Evolutionary conservation across 2,888 invertebrate genomes (phyloP), one percentile per base, ranked within the genome.

Genomic region (Ormyrus pomaceus): DNA sequence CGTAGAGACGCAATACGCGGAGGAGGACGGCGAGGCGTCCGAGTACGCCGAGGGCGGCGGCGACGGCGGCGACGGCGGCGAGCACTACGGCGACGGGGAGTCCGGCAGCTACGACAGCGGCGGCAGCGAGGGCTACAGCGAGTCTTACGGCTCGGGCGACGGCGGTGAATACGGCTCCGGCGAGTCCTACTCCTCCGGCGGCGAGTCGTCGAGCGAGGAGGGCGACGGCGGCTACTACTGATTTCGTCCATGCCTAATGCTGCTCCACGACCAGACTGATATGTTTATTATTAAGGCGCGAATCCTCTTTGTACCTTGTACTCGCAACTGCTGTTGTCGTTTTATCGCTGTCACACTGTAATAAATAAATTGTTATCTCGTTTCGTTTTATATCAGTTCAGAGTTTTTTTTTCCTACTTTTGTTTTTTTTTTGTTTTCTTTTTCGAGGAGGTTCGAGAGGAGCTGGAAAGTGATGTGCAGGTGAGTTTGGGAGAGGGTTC

Each of bases 101-200:
- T 82, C 83, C 53, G 84, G 86, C 77, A 86, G 85, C 84, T 87
- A 89, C 77, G 83, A 83, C 64, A 82, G 84, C 81, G 85, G 83
- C 51, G 85, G 82, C 70, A 85, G 84, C 10, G 84, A 80, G 5
- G 88, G 85, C 9, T 87, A 85, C 19, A 85, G 82, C 53, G 86
- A 86, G 34, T 87, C 88, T 53, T 88, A 88, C 75, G 82, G 84
- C 5, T 83, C 82, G n/a, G 85, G 76, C 53, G 84, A 83, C 8
- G 86, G 83, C 6, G 85, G 68, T 6, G 82, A 55, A n/a, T 53
- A 65, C 65, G 64, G 72, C 13, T 75, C 71, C 13, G 11, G 45
- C 50, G 82, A 82, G 65, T n/a, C 73, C 2, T 79, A 73, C 70
- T 79, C 72, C 0, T 70, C 69, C 45, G 76, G 59, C 10, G 82